These are phyloP conservation scores for Leptosomus discolor DNA, from an alignment of 2,113 vertebrate genomes.

Conservation along the genomic window DNA sequence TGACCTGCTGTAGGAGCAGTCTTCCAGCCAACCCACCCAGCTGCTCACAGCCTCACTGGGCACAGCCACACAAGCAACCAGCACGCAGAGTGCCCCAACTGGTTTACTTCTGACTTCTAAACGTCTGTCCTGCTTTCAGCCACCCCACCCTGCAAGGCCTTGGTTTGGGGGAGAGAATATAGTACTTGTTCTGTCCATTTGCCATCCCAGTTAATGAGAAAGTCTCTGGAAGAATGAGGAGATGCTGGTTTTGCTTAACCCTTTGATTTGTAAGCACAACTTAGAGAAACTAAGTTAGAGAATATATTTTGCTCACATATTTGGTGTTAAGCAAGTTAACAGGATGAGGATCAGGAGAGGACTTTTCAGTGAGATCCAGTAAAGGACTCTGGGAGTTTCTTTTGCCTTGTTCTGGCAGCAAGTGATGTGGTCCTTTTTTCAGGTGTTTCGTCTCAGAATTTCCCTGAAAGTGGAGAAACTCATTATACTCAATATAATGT, in stretches of 20 bases:
- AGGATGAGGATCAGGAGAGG: background rate
- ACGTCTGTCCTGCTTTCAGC: background rate
- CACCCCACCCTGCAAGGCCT: accelerated
- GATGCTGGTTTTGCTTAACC: background rate
- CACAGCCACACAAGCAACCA: background rate
- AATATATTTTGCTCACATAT: background rate
- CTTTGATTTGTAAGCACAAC: background rate
- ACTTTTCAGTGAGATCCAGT: background rate
- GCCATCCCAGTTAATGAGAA: background rate
- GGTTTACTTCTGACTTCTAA: background rate
- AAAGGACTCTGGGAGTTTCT: background rate
- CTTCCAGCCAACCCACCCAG: background rate
- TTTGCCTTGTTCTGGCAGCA: background rate
- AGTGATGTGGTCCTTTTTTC: background rate
- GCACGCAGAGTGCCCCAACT: background rate
- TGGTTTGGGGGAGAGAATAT: background rate
- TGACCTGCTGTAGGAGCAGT: background rate
- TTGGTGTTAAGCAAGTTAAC: background rate
- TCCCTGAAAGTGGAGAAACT: background rate
- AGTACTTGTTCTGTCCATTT: background rate
- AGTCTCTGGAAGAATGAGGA: background rate
- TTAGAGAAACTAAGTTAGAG: background rate
- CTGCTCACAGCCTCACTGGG: background rate
- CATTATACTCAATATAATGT: background rate
- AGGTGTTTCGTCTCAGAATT: background rate